Percentiles rank a stretch among this genome's conserved stretches.
phyloP scores from a whole-genome alignment of 2,888 invertebrate species.

The Hemaris fuciformis region DNA sequence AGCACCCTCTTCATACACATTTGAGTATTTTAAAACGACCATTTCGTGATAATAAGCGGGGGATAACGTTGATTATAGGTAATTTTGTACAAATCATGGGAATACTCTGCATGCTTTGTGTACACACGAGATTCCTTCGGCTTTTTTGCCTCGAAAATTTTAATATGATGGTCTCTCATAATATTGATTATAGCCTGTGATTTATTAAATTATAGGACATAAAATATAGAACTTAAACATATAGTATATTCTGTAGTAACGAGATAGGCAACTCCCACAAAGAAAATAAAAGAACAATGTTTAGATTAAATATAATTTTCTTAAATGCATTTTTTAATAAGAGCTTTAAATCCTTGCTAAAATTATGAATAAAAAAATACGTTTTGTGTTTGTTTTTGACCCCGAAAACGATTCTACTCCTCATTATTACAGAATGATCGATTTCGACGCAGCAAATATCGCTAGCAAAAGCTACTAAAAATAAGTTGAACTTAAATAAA shows the following conservation, averaged over 20 bases:
- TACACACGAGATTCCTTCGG: neutral
- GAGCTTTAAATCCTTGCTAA: too few species aligned
- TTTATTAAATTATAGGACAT: neutral
- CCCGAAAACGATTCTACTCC: too few species aligned
- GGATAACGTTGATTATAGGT: constrained; percentile 39
- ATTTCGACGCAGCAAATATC: too few species aligned
- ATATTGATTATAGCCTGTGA: neutral
- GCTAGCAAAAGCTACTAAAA: too few species aligned
- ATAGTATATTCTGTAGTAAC: neutral
- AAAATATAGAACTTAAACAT: neutral
- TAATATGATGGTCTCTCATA: neutral
- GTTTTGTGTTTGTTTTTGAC: too few species aligned
- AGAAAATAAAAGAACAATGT: neutral
- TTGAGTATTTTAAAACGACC: constrained; percentile 39
- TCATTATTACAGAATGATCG: too few species aligned
- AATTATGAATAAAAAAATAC: too few species aligned
- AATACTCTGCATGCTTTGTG: constrained; percentile 24
- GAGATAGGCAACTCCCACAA: neutral
- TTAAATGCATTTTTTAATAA: too few species aligned
- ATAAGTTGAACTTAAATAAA: too few species aligned
- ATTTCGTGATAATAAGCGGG: constrained; percentile 38
- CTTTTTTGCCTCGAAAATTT: neutral
- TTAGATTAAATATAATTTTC: too few species aligned
- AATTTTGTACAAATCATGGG: constrained; percentile 44
- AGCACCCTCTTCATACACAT: constrained; percentile 22